Evolutionary conservation across 1,140 invertebrate genomes (phyloP).

Genomic region (Gryon sp.): DNA sequence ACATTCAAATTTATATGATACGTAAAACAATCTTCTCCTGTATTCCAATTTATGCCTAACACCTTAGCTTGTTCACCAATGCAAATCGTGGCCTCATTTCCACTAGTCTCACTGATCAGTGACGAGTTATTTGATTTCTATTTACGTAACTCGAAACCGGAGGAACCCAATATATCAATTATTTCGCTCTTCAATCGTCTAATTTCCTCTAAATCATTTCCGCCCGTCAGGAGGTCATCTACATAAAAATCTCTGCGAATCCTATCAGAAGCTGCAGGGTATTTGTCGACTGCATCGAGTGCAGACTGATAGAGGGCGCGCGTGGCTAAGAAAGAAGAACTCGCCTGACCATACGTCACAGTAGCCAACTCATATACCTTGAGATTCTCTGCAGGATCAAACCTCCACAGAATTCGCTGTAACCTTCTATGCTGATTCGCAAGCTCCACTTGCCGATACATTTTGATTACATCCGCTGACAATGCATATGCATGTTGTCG

Average conservation of each 20-base stretch:
- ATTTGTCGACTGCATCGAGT: neutral
- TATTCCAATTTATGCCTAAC: neutral
- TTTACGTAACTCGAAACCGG: slow-evolving; percentile 1
- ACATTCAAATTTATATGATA: neutral
- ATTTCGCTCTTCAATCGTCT: neutral
- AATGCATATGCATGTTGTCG: slow-evolving; percentile 13
- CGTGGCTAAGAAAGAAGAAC: slow-evolving; percentile 58
- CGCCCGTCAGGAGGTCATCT: slow-evolving; percentile 17
- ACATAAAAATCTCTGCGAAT: slow-evolving; percentile 57
- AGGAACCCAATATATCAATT: neutral
- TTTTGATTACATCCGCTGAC: slow-evolving; percentile 18
- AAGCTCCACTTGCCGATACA: slow-evolving; percentile 24
- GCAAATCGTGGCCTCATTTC: neutral
- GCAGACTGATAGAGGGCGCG: slow-evolving; percentile 48
- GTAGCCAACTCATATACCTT: slow-evolving; percentile 12
- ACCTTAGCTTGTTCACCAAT: neutral
- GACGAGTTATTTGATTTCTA: neutral
- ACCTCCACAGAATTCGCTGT: slow-evolving; percentile 26
- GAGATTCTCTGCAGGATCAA: neutral
- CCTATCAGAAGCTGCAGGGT: neutral
- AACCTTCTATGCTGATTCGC: neutral
- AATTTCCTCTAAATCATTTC: neutral
- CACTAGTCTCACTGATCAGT: neutral
- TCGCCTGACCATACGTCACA: slow-evolving; percentile 48
- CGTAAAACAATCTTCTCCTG: neutral